These are phyloP conservation scores for Gymnocephalus cernua DNA, from an alignment of 2,113 vertebrate genomes.

Conservation along the genomic window DNA sequence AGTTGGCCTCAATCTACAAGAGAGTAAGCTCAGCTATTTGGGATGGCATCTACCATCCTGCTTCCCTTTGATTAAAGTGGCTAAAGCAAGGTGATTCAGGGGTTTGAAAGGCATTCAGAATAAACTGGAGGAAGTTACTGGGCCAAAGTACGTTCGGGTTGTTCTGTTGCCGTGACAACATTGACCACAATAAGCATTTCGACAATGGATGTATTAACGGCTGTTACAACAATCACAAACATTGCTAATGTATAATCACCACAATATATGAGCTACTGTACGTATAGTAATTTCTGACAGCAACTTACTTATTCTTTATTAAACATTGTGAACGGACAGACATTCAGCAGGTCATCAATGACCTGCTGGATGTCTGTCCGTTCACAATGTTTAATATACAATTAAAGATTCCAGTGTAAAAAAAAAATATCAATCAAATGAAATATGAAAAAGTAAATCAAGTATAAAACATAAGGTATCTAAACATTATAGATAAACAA, in stretches of 20 bases:
- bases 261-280: not conserved
- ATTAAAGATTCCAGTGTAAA: too few species aligned
- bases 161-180: slow-evolving; percentile 56
- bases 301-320: too few species aligned
- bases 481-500: too few species aligned
- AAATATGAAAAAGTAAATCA: too few species aligned
- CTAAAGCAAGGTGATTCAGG: not conserved
- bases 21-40: not conserved
- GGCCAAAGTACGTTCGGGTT: slow-evolving; percentile 7
- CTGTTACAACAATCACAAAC: not conserved
- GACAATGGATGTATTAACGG: slow-evolving; percentile 1
- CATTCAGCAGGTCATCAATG: too few species aligned
- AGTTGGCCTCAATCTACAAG: not conserved
- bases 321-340: too few species aligned
- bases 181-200: slow-evolving; percentile 10
- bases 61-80: not conserved
- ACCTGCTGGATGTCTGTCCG: too few species aligned
- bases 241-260: not conserved
- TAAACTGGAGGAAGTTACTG: slow-evolving; percentile 40
- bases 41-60: not conserved
- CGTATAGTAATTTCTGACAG: not conserved
- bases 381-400: too few species aligned
- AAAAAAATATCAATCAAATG: too few species aligned
- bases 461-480: too few species aligned
- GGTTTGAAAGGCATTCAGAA: slow-evolving; percentile 9